Base-by-base conservation (phyloP, 53 echinoderm and acorn worm species). In the Arbacia lixula region DNA sequence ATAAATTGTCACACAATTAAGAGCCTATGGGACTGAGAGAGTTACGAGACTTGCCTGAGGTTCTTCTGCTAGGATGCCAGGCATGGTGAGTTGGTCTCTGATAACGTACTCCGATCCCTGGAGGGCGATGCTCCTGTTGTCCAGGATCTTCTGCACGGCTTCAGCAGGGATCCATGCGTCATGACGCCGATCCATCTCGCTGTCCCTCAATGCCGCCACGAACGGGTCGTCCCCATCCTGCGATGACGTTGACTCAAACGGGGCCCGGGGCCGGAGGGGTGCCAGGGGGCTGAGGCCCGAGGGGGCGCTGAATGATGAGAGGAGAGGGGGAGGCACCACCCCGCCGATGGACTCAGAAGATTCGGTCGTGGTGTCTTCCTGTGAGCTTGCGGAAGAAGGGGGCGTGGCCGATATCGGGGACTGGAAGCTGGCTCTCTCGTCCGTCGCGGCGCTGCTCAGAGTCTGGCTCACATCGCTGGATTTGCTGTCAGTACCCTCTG, bases 81-180 rank as follows among this genome's bases (percentile, higher is more conserved):
- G 99, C 99, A 99, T 99, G 0, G 94, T 99, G 35, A 99, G 69
- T 58, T 99, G 94, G 25, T 88, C 88, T 63, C 92, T 86, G 58
- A 92, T 90, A 9, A 94, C 85, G 58, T 85, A 94, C 74, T 94
- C 94, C 5, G 92, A 87, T 39, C 94, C 92, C 37, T 96, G 91
- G 28, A 92, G 58, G 5, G 89, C 77, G 16, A 86, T 53, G 64
- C 89, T 79, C 60, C 94, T 71, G 14, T 84, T 74, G 17, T 43
- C 76, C 3, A 94, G 84, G 14, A 92, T 86, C 75, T 87, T 92
- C 78, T 86, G 83, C 8, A 94, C 92, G 60, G 88, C 69, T 6
- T 74, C 91, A 29, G 92, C 84, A 6, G 94, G 92, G 49, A 95
- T 53, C 99, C 94, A 95, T 0, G 99, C 99, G 91, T 95, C 92